Percentiles rank a stretch among this genome's conserved stretches.
These are phyloP conservation scores for Glaucopsyche alexis DNA, from an alignment of 2,888 invertebrate genomes.

Conservation along the genomic window DNA sequence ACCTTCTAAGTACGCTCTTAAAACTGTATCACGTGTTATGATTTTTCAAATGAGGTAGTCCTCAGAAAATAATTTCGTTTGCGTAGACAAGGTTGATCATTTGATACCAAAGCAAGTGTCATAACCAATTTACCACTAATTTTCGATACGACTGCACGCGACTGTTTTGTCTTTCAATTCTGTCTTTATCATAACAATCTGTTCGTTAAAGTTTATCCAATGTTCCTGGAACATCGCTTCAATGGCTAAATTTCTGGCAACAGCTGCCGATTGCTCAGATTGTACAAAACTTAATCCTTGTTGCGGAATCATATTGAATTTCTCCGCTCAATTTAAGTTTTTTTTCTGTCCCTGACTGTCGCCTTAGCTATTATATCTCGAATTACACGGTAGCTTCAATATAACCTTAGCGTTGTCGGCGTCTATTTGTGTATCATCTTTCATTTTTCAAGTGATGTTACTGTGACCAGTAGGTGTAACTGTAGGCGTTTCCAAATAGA, in stretches of 20 bases:
- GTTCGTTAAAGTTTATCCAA: constrained; percentile 52
- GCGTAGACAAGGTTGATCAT: background rate
- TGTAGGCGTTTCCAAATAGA: constrained; percentile 61
- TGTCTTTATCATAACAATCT: constrained; percentile 44
- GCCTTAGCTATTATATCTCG: constrained; percentile 67
- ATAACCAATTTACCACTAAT: constrained; percentile 37
- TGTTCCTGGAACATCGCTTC: constrained; percentile 56
- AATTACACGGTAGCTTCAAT: constrained; percentile 72
- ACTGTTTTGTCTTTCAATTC: constrained; percentile 33
- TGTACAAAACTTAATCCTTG: constrained; percentile 75
- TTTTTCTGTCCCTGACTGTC: constrained; percentile 69
- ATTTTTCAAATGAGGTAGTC: too few relatives aligned
- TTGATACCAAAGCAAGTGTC: background rate
- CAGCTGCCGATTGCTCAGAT: constrained; percentile 73
- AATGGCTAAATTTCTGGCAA: constrained; percentile 63
- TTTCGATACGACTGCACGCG: constrained; percentile 12
- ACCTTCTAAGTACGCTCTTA: too few relatives aligned
- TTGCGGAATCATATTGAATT: constrained; percentile 73
- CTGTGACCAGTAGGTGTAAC: constrained; percentile 49
- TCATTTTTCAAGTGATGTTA: constrained; percentile 49
- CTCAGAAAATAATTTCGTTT: too few relatives aligned
- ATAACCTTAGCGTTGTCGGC: constrained; percentile 52
- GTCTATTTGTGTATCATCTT: constrained; percentile 30
- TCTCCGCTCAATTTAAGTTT: constrained; percentile 69
- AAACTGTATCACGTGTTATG: too few relatives aligned